Conservation (phyloP, 2,797 vertebrate genomes). For the Triplophysa yarkandensis region DNA sequence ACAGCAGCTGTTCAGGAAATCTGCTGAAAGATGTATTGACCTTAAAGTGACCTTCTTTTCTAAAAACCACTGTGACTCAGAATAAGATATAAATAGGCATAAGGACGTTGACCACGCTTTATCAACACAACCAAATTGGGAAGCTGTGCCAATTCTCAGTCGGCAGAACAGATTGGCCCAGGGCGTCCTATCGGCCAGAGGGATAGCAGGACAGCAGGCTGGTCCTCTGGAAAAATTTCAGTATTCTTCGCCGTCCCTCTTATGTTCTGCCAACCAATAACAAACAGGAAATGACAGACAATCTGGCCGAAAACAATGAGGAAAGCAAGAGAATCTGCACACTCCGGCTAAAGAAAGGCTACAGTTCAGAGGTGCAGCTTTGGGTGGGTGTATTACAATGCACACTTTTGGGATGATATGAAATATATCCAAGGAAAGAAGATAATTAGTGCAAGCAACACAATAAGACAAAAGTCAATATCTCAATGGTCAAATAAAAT, state of each 20-base stretch:
- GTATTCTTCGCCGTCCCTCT: slow-evolving; percentile 15
- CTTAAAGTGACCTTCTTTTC: slow-evolving; percentile 9
- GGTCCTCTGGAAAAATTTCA: slow-evolving; percentile 37
- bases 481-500: slow-evolving; percentile 8
- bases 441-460: background rate
- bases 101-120: slow-evolving; percentile 32
- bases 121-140: slow-evolving; percentile 15
- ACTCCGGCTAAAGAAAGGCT: background rate
- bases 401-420: background rate
- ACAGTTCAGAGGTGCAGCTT: background rate
- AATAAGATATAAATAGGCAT: slow-evolving; percentile 44
- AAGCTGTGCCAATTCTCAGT: slow-evolving; percentile 43
- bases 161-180: slow-evolving; percentile 52
- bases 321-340: background rate
- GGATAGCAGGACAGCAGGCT: slow-evolving; percentile 30
- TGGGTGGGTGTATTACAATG: too few species aligned
- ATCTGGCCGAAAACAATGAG: background rate
- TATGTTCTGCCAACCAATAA: slow-evolving; percentile 34
- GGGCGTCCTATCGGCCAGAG: slow-evolving; percentile 42
- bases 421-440: background rate
- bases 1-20: slow-evolving; percentile 22
- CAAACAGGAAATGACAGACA: background rate
- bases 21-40: slow-evolving; percentile 20
- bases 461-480: background rate
- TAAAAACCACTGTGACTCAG: slow-evolving; percentile 1